Conservation (phyloP, 2,797 vertebrate species). For the Myotis planiceps region DNA sequence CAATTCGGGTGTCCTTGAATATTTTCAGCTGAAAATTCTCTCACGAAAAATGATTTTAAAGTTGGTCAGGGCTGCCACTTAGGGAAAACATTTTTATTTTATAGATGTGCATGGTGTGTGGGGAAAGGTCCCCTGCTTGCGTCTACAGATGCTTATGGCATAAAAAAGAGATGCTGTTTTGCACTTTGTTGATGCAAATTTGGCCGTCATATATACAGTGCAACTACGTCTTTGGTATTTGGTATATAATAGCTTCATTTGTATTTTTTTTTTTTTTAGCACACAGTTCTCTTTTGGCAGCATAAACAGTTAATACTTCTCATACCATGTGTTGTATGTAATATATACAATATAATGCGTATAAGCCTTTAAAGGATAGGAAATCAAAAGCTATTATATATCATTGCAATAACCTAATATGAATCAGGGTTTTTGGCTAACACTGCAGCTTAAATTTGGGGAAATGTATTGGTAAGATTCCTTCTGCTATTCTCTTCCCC, state of each 20-base stretch:
- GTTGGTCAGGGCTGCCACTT: too few species aligned
- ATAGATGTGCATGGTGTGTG: too few species aligned
- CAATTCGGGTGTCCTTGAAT: too few species aligned
- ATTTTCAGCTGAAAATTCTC: too few species aligned
- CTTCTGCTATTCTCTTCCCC: background rate
- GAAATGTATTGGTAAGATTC: background rate
- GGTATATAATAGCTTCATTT: constrained; percentile 29
- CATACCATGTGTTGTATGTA: background rate
- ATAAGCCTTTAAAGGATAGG: background rate
- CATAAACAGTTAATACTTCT: constrained; percentile 13
- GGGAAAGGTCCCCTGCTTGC: too few species aligned
- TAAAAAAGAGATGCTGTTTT: background rate
- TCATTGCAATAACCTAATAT: constrained; percentile 8
- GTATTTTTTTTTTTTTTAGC: background rate
- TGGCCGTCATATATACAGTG: background rate
- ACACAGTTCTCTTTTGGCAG: background rate
- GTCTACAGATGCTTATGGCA: too few species aligned
- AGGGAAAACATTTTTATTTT: too few species aligned
- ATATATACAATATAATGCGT: background rate
- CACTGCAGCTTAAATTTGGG: constrained; percentile 8
- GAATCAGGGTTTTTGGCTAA: background rate
- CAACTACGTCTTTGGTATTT: background rate
- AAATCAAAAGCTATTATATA: background rate
- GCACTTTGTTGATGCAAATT: background rate
- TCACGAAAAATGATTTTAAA: too few species aligned